phyloP scores from a whole-genome alignment of 2,797 vertebrate species.

The Steatocranus sp. region DNA sequence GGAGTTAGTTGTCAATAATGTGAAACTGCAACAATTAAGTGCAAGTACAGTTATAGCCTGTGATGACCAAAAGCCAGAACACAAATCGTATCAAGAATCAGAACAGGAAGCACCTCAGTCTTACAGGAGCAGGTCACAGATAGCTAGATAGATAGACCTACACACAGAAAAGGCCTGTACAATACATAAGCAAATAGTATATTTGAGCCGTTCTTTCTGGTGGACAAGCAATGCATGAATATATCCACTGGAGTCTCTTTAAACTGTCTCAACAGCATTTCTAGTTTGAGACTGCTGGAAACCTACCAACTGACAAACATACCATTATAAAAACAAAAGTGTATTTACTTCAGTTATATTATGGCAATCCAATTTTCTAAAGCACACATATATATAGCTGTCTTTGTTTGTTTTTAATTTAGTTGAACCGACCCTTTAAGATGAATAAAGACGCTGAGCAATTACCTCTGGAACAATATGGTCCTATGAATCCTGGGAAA shows the following conservation, averaged over 20 bases:
- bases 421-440: not conserved
- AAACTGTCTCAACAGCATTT: not conserved
- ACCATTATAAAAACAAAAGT: not conserved
- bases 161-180: not conserved
- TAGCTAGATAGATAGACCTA: not conserved
- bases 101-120: not conserved
- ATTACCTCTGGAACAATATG: conserved; percentile 95
- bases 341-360: not conserved
- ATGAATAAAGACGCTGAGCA: not conserved
- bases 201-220: not conserved
- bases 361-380: not conserved
- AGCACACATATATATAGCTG: not conserved
- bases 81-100: not conserved
- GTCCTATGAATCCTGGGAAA: conserved; percentile 96
- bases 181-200: not conserved
- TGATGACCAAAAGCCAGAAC: not conserved
- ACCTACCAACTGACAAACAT: not conserved
- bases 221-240: not conserved
- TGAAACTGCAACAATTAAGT: not conserved
- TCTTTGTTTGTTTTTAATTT: not conserved
- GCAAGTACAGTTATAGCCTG: not conserved
- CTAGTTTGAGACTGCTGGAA: not conserved
- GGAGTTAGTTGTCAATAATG: not conserved
- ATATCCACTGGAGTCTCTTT: not conserved
- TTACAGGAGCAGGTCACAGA: not conserved